phyloP scores from a whole-genome alignment of 1,140 invertebrate species.

The Megathymus violae region DNA sequence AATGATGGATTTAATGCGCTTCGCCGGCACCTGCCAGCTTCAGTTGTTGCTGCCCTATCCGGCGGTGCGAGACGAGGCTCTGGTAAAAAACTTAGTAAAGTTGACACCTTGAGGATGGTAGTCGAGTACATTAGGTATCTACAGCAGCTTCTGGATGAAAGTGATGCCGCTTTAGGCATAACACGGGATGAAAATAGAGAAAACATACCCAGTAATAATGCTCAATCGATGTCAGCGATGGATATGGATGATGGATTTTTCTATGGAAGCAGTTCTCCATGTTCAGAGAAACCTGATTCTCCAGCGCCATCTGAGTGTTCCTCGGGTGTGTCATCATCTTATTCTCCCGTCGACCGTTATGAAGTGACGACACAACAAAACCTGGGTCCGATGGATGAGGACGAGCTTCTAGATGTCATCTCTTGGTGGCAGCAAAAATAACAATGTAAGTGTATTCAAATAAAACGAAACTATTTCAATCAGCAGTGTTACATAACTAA shows the following conservation, averaged over 20 bases:
- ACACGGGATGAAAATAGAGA: constrained; percentile 76
- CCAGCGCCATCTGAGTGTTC: constrained; percentile 91
- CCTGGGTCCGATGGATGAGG: constrained; percentile 88
- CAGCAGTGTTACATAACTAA: too few species aligned
- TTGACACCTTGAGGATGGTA: constrained; percentile 96
- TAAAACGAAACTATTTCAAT: not conserved
- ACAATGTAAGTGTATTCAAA: constrained; percentile 65
- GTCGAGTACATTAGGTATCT: constrained; percentile 97
- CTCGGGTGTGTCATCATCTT: constrained; percentile 80
- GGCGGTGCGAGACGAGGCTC: constrained; percentile 87
- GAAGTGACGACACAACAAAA: constrained; percentile 83
- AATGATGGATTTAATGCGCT: constrained; percentile 96
- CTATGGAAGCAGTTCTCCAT: constrained; percentile 79
- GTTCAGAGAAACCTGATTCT: constrained; percentile 87
- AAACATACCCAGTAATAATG: constrained; percentile 68
- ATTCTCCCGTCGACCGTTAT: constrained; percentile 77
- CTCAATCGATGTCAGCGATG: constrained; percentile 65
- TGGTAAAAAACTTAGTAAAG: constrained; percentile 96
- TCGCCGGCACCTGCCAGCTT: constrained; percentile 92
- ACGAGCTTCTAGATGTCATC: constrained; percentile 92
- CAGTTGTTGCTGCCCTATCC: constrained; percentile 89
- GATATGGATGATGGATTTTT: constrained; percentile 82
- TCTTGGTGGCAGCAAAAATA: constrained; percentile 91
- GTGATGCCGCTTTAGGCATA: constrained; percentile 78
- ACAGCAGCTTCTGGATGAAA: constrained; percentile 91